Conservation (phyloP, 35 echinoderm and acorn worm species). For the Holothuria glaberrima region DNA sequence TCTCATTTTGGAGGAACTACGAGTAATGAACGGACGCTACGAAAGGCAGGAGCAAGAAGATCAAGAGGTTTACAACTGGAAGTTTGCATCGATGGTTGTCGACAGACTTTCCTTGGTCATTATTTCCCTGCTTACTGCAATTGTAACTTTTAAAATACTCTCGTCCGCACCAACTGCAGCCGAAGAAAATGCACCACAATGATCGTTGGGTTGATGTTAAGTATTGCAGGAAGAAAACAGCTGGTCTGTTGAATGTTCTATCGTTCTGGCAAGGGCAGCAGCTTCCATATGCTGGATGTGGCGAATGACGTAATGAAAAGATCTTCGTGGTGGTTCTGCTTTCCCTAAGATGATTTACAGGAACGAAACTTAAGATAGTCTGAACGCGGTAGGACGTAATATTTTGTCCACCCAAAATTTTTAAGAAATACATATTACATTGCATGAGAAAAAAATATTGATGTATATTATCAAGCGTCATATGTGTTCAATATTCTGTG, state of each 20-base stretch:
- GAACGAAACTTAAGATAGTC: background rate
- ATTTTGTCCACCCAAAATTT: background rate
- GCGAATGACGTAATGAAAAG: background rate
- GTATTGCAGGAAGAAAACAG: background rate
- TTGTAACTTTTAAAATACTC: constrained; percentile 40
- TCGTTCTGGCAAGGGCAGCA: background rate
- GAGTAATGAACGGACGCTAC: constrained; percentile 36
- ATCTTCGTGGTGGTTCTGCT: background rate
- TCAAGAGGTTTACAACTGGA: constrained; percentile 48
- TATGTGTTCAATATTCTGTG: no score
- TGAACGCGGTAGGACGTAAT: background rate
- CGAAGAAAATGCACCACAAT: background rate
- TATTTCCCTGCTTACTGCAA: constrained; percentile 15
- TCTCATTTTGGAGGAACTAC: constrained; percentile 54
- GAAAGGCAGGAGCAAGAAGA: constrained; percentile 39
- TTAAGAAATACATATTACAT: background rate
- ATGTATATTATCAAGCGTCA: no score
- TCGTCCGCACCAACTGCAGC: constrained; percentile 9
- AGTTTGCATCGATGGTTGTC: constrained; percentile 58
- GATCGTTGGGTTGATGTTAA: background rate
- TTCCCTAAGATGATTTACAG: background rate
- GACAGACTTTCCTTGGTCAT: constrained; percentile 27
- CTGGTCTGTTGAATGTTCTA: constrained; percentile 20
- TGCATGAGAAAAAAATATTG: no score
- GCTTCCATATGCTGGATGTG: background rate